Base-by-base conservation (phyloP, 2,888 invertebrate species). In the Leucozona laternaria region DNA sequence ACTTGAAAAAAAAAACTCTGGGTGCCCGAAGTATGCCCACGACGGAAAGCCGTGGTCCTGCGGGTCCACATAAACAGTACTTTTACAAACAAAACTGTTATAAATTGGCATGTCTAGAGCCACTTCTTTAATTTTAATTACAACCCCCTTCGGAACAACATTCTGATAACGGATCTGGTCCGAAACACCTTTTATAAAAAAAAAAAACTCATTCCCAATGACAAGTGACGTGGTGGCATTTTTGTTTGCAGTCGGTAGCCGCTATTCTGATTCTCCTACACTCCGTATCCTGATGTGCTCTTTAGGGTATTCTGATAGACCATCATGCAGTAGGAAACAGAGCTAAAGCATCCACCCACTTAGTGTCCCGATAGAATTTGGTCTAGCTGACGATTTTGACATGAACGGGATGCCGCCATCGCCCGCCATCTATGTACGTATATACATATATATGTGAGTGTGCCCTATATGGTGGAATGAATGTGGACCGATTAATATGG, bases 401-500 rank as follows among this genome's bases (percentile, higher is more conserved):
- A 86, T 64, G 57, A 62, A 60, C 78, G 55, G 78, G 43, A 73
- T 72, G 58, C 70, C 40, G n/a, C 50, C 20, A 20, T 60, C 15
- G 37, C 20, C 37, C 60, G n/a, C 60, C 60, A 25, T 11, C 60
- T 22, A 40, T 28, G 20, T 48, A 48, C 0, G 28, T 28, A 6
- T 31, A 8, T 28, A 6, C 6, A 5, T 28, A 6, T 5, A 28
- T 28, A 6, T 43, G 45, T 48, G 34, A n/a, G n/a, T n/a, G n/a
- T n/a, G n/a, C n/a, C 53, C 50, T 78, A n/a, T 79, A 53, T 43
- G 25, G 40, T 31, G 40, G 53, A 71, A 64, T 85, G 68, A 45
- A 66, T 55, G 55, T 80, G 76, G 68, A 86, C 81, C 81, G 81
- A 86, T 86, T 86, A 86, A 86, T 86, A 81, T 81, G 85, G 81